Evolutionary conservation across 2,113 vertebrate genomes (phyloP), one percentile per base, ranked within the genome.

Genomic region (Onychostruthus taczanowskii): DNA sequence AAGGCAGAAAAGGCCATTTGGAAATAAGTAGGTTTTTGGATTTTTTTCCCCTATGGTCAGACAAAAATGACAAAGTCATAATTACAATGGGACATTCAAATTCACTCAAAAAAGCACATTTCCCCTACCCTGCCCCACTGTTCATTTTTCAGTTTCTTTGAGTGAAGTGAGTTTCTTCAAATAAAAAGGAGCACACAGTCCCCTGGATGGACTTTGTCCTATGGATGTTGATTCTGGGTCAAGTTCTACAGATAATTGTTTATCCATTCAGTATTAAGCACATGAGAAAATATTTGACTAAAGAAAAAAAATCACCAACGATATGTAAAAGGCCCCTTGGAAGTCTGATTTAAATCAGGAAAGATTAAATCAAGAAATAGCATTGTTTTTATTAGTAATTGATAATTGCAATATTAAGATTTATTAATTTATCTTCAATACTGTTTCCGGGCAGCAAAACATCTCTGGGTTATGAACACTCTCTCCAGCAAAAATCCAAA

Each of bases 21-120:
- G 39, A 47, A 91, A 74, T 31, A 52, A 69, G 1, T 9, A 10
- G 2, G 1, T 15, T 58, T 61, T 61, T 1, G 0, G 2, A 7
- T 11, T 24, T 30, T 18, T 30, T 16, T 39, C 1, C 0, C 12
- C 13, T 46, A 3, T 18, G 9, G 4, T 46, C n/a, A 73, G 11
- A 43, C 13, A 55, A 83, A 73, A 68, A 28, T 17, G 17, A 47
- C 37, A 53, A 89, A 55, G 5, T 46, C 10, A 20, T 53, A 16
- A n/a, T 63, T 53, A n/a, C 7, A 68, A 16, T 9, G 4, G 10
- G 7, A 49, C 37, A 44, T 83, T 43, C 31, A 67, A 67, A 91
- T 52, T 58, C 9, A 50, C 11, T 59, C 16, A 22, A 11, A 89
- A 50, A 70, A 41, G 1, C 17, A 26, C 6, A 14, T 10, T 46